These are phyloP conservation scores for Suncus etruscus DNA, from an alignment of 2,113 vertebrate species.

Conservation along the genomic window DNA sequence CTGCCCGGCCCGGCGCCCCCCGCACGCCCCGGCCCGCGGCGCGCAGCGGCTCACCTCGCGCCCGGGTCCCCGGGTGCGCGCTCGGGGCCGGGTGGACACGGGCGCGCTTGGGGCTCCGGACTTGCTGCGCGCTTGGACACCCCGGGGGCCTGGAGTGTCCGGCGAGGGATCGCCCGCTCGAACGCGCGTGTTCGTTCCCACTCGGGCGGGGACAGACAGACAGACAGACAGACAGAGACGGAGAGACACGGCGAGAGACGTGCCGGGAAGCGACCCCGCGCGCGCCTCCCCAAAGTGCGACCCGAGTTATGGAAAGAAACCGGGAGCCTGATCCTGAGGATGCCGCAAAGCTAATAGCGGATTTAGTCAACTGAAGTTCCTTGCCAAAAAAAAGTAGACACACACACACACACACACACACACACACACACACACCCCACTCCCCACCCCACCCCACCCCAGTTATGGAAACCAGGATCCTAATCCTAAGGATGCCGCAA, in stretches of 20 bases:
- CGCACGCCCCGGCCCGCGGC: too few species aligned
- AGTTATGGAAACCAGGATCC: too few species aligned
- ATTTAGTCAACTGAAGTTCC: slow-evolving; percentile 20
- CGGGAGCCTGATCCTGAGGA: neutral
- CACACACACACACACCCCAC: too few species aligned
- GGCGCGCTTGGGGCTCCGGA: neutral
- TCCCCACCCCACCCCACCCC: too few species aligned
- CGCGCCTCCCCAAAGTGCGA: neutral
- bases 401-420: too few species aligned
- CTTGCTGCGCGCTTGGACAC: neutral
- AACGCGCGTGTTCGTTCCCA: neutral
- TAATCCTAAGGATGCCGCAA: too few species aligned
- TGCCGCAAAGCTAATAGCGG: neutral
- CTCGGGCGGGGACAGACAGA: neutral
- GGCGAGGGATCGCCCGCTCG: neutral
- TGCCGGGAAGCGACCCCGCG: neutral
- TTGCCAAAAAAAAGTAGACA: too few species aligned
- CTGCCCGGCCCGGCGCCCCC: neutral
- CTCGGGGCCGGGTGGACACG: neutral
- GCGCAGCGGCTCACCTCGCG: neutral
- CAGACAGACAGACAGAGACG: fast-evolving
- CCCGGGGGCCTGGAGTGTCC: neutral
- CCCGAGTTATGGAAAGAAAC: neutral
- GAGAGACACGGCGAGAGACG: fast-evolving
- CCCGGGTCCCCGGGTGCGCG: neutral